Percentiles rank a stretch among this genome's conserved stretches.
phyloP scores from a whole-genome alignment of 2,888 invertebrate genomes.

The Athalia circularis region DNA sequence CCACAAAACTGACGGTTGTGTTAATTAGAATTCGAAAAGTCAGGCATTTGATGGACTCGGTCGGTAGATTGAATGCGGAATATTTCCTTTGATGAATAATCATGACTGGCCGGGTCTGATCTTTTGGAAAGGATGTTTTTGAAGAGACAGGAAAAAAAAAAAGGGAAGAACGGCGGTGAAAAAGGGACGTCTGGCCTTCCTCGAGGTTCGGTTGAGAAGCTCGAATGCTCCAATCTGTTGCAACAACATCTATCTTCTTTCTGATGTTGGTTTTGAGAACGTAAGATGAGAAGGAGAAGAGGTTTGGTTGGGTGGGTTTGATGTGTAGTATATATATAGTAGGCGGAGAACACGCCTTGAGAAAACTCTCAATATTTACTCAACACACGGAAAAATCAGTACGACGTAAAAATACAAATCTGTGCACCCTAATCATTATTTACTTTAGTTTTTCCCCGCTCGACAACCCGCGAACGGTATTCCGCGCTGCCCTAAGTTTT shows the following conservation, averaged over 20 bases:
- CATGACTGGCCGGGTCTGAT: too few relatives aligned
- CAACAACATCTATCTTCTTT: constrained; percentile 42
- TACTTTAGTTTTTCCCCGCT: constrained; percentile 63
- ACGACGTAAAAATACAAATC: constrained; percentile 70
- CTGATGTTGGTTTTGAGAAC: constrained; percentile 1
- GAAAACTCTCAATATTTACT: constrained; percentile 71
- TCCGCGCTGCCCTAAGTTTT: background rate
- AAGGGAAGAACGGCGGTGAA: background rate
- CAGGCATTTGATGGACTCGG: too few relatives aligned
- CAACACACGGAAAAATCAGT: constrained; percentile 66
- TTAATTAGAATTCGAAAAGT: too few relatives aligned
- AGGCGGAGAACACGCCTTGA: constrained; percentile 56
- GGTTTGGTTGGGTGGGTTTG: constrained; percentile 15
- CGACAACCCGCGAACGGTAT: background rate
- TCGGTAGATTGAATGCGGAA: too few relatives aligned
- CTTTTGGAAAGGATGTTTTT: too few relatives aligned
- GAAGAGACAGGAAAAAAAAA: constrained; percentile 8
- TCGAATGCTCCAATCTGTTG: constrained; percentile 46
- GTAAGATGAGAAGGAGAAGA: constrained; percentile 19
- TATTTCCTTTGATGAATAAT: too few relatives aligned
- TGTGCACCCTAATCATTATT: constrained; percentile 69
- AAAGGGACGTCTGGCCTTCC: background rate
- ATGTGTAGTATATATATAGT: background rate
- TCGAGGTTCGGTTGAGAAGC: constrained; percentile 10
- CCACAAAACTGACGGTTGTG: too few relatives aligned